Evolutionary conservation across 2,113 vertebrate species (phyloP).

Genomic region (Pollimyrus isidori): DNA sequence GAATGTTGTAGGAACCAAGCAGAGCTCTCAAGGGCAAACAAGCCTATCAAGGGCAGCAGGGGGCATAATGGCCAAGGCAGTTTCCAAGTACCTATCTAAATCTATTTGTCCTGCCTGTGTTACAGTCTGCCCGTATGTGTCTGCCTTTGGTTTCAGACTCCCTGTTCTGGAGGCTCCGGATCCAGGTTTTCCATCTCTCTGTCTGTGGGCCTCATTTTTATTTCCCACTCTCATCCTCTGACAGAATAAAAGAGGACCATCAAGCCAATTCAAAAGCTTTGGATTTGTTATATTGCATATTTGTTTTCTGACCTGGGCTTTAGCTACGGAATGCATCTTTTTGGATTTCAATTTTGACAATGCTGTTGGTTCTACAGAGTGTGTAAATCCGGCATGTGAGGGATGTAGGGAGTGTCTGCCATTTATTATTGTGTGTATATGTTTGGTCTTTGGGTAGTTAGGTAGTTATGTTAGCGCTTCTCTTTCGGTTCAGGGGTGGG

Average conservation of each 20-base stretch:
- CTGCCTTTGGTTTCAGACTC: neutral
- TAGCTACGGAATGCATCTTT: neutral
- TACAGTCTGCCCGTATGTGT: neutral
- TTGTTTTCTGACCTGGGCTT: neutral
- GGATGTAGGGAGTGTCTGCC: neutral
- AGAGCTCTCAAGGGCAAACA: neutral
- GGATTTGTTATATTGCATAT: neutral
- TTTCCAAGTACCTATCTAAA: neutral
- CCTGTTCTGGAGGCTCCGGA: neutral
- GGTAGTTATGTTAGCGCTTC: neutral
- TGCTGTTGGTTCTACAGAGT: neutral
- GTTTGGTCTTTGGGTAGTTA: neutral
- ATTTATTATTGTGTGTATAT: neutral
- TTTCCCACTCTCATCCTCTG: neutral
- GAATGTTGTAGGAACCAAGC: neutral
- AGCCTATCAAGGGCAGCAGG: neutral
- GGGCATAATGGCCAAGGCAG: neutral
- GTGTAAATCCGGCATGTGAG: neutral
- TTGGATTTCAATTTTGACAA: neutral
- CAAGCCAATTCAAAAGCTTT: neutral
- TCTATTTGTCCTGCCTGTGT: neutral
- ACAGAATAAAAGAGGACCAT: too few relatives aligned
- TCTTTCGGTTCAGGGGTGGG: neutral
- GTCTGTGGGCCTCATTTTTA: neutral
- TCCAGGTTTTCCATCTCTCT: neutral